Evolutionary conservation across 2,888 invertebrate species (phyloP).

Genomic region (Dolomedes plantarius): DNA sequence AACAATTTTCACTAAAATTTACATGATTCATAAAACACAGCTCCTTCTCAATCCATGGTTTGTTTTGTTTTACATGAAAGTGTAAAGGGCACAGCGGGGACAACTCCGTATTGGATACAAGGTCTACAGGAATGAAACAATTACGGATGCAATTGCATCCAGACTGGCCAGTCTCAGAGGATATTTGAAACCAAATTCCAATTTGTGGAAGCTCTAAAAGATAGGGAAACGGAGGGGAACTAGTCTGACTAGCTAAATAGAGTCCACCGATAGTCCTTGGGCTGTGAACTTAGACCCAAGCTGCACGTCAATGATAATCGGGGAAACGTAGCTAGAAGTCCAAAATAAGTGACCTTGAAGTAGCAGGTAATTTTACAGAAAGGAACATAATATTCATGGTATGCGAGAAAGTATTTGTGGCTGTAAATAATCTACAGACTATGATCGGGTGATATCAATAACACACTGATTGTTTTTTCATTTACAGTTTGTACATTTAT

Average conservation of each 20-base stretch:
- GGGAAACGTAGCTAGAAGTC: not conserved
- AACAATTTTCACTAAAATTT: too few relatives aligned
- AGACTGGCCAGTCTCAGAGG: not conserved
- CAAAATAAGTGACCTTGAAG: not conserved
- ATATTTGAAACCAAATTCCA: not conserved
- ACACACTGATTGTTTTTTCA: too few relatives aligned
- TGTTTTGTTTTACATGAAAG: not conserved
- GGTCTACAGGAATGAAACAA: conserved; percentile 1
- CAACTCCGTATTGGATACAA: not conserved
- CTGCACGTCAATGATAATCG: not conserved
- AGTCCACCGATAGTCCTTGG: not conserved
- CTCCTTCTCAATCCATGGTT: too few relatives aligned
- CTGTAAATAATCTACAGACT: too few relatives aligned
- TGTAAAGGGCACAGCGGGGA: not conserved
- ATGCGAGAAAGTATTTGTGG: not conserved
- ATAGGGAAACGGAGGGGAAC: not conserved
- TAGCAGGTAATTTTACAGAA: not conserved
- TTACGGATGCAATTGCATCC: not conserved
- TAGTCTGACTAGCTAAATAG: not conserved
- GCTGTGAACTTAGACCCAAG: not conserved
- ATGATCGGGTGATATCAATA: too few relatives aligned
- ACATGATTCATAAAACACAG: too few relatives aligned
- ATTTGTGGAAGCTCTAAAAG: not conserved
- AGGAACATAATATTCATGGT: not conserved
- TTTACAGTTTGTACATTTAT: too few relatives aligned